phyloP scores from a whole-genome alignment of 2,113 vertebrate species.

The Notothenia rossii region DNA sequence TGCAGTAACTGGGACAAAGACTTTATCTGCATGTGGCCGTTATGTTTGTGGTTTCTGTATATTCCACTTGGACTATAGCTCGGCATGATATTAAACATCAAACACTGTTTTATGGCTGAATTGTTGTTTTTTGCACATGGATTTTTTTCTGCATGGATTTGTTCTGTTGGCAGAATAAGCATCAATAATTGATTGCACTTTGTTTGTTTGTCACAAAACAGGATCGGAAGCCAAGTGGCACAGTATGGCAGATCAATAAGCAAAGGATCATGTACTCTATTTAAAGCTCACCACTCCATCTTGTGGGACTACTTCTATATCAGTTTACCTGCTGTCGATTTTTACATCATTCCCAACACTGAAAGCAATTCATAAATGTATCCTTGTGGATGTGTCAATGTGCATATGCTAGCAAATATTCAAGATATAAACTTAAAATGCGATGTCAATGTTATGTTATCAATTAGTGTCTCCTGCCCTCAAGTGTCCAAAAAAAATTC shows the following conservation, averaged over 20 bases:
- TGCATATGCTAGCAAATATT: too few species aligned
- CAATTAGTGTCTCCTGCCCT: too few species aligned
- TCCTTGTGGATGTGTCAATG: too few species aligned
- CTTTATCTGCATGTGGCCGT: not conserved
- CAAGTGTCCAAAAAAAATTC: too few species aligned
- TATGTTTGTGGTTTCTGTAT: not conserved
- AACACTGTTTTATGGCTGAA: not conserved
- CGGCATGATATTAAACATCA: not conserved
- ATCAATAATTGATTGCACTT: not conserved
- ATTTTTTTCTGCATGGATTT: slow-evolving; percentile 5
- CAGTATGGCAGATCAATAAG: slow-evolving; percentile 13
- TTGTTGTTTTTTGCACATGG: not conserved
- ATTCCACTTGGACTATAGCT: slow-evolving; percentile 2
- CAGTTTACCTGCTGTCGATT: not conserved
- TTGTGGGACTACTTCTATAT: not conserved
- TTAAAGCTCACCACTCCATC: slow-evolving; percentile 10
- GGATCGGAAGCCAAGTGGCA: slow-evolving; percentile 4
- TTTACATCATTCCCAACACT: not conserved
- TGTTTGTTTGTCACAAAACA: slow-evolving; percentile 11
- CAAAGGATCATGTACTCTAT: not conserved
- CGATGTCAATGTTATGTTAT: too few species aligned
- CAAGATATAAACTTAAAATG: too few species aligned
- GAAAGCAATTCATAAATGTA: not conserved
- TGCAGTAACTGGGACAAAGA: not conserved
- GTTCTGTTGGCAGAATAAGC: not conserved